These are phyloP conservation scores for Xanthostigma xanthostigma DNA, from an alignment of 2,888 invertebrate species.

Conservation along the genomic window DNA sequence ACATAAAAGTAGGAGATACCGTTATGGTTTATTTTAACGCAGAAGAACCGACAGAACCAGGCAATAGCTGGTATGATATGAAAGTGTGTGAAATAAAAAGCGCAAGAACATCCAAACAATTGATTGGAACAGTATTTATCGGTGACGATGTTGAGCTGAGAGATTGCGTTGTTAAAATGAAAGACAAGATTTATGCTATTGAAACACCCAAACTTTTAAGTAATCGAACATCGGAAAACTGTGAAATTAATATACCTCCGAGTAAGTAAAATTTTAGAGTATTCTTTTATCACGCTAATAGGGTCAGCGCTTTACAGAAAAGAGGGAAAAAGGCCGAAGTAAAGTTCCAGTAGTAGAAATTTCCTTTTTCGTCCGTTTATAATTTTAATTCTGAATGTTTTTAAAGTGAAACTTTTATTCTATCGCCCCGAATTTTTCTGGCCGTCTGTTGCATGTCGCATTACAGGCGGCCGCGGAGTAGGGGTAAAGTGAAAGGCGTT, in stretches of 20 bases:
- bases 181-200: constrained; percentile 50
- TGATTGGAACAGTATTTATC: constrained; percentile 43
- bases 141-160: constrained; percentile 40
- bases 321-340: too few relatives aligned
- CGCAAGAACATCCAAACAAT: constrained; percentile 31
- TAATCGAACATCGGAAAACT: constrained; percentile 30
- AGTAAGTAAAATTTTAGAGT: neutral
- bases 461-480: too few relatives aligned
- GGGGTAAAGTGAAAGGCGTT: too few relatives aligned
- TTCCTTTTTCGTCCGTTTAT: too few relatives aligned
- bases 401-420: too few relatives aligned
- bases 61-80: constrained; percentile 49
- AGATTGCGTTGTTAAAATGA: constrained; percentile 40
- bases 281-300: too few relatives aligned
- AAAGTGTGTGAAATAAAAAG: constrained; percentile 22
- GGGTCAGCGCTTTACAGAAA: too few relatives aligned
- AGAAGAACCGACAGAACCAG: constrained; percentile 47
- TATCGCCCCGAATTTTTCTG: too few relatives aligned
- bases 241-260: neutral
- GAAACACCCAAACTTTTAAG: constrained; percentile 35
- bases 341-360: too few relatives aligned
- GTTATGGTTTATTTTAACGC: constrained; percentile 64
- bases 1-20: constrained; percentile 40
- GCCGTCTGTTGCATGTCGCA: too few relatives aligned
- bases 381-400: too few relatives aligned